Percentiles rank a stretch among this genome's conserved stretches.
phyloP scores from a whole-genome alignment of 2,113 vertebrate species.

The Eurystomus gularis region DNA sequence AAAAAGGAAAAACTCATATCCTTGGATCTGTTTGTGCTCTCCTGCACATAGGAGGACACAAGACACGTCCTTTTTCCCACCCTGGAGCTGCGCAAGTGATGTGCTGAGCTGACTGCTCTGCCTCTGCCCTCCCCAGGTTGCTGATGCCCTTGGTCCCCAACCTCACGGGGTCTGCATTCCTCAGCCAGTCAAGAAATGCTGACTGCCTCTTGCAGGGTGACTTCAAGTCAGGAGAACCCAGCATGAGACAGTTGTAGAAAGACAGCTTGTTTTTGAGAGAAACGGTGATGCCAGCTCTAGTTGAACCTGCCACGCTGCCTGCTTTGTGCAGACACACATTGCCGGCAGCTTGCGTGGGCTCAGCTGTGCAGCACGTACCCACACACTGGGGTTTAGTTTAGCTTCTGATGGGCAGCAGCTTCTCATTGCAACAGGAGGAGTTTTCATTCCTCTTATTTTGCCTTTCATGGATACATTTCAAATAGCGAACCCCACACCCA shows the following conservation, averaged over 20 bases:
- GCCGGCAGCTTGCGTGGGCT: not conserved
- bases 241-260: not conserved
- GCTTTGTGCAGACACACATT: not conserved
- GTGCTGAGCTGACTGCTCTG: accelerated
- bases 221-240: not conserved
- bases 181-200: not conserved
- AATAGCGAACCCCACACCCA: not conserved
- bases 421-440: not conserved
- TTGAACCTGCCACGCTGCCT: not conserved
- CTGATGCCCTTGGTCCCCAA: accelerated
- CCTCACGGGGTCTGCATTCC: not conserved
- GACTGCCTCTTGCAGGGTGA: not conserved
- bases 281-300: not conserved
- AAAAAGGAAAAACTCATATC: not conserved
- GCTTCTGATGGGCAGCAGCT: not conserved
- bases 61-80: accelerated
- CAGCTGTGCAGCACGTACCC: accelerated
- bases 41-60: accelerated
- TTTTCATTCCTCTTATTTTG: not conserved
- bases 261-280: not conserved
- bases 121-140: not conserved
- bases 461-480: not conserved
- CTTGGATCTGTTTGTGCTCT: not conserved
- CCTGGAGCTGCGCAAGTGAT: accelerated
- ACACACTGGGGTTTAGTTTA: accelerated